Percentiles rank a stretch among this genome's conserved stretches.
These are phyloP conservation scores for Dicerorhinus sumatrensis DNA, from an alignment of 2,113 vertebrate species.

Conservation along the genomic window DNA sequence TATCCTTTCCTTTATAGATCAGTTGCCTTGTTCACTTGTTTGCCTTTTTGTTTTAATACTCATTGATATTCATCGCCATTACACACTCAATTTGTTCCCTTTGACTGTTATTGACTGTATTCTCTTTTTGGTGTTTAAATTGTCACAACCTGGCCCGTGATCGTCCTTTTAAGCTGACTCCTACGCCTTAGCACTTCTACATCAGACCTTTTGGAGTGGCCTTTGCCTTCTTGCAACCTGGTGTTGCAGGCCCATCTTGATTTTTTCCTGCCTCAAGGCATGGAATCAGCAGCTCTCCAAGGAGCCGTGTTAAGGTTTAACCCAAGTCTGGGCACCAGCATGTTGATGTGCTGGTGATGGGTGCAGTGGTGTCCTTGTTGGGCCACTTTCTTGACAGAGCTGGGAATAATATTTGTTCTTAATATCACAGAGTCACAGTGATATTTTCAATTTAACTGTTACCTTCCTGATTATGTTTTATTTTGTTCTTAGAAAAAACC, in stretches of 20 bases:
- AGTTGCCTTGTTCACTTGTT: not conserved
- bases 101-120: not conserved
- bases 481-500: not conserved
- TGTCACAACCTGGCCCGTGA: accelerated
- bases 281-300: not conserved
- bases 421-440: not conserved
- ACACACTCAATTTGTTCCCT: not conserved
- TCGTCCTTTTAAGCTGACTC: not conserved
- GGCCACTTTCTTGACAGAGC: not conserved
- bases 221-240: not conserved
- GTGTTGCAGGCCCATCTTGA: too few relatives aligned
- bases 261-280: not conserved
- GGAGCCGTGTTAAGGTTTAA: not conserved
- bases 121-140: not conserved
- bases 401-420: not conserved
- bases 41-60: not conserved
- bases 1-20: not conserved
- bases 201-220: not conserved
- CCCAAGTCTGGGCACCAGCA: not conserved
- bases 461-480: not conserved
- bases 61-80: not conserved
- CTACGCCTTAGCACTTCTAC: accelerated
- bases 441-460: not conserved
- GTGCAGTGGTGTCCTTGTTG: not conserved
- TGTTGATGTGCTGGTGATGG: not conserved